A percentile compares a stretch with the other conserved stretches of the same genome.
Evolutionary conservation across 2,797 vertebrate genomes (phyloP).

Genomic region (Chelidonichthys spinosus): DNA sequence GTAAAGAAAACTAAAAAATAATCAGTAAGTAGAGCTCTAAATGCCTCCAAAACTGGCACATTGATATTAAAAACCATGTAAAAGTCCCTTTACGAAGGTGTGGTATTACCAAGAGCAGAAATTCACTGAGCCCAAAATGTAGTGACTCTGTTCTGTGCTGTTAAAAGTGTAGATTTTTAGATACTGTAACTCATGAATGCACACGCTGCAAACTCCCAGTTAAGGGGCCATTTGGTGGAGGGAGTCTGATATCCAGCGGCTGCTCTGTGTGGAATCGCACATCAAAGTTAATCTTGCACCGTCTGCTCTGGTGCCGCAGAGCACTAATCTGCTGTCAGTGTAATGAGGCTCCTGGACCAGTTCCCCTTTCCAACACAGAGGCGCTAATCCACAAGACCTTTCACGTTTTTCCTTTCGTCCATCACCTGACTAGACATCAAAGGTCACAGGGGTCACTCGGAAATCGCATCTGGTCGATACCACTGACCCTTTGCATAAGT

Average conservation of each 20-base stretch:
- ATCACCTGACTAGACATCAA: constrained; percentile 57
- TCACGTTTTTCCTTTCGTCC: constrained; percentile 39
- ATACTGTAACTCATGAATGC: constrained; percentile 60
- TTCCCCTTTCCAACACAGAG: constrained; percentile 66
- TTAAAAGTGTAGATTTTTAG: constrained; percentile 52
- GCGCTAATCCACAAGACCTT: constrained; percentile 71
- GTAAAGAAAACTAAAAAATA: constrained; percentile 26
- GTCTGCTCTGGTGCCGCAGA: constrained; percentile 74
- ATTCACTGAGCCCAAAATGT: constrained; percentile 10
- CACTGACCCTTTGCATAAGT: constrained; percentile 12
- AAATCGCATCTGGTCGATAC: constrained; percentile 41
- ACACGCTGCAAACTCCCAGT: constrained; percentile 63
- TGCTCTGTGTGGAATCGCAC: constrained; percentile 80
- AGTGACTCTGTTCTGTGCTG: neutral
- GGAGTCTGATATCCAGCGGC: constrained; percentile 78
- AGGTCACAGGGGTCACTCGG: constrained; percentile 64
- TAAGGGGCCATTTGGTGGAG: constrained; percentile 74
- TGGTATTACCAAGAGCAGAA: constrained; percentile 1
- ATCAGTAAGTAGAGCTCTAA: constrained; percentile 4
- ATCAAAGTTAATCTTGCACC: constrained; percentile 83
- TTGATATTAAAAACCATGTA: constrained; percentile 11
- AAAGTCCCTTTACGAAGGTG: constrained; percentile 12
- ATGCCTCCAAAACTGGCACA: neutral
- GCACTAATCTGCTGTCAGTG: constrained; percentile 84
- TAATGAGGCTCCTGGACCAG: constrained; percentile 81